Conservation (phyloP, 2,797 vertebrate genomes). For the Darevskia nairensis region DNA sequence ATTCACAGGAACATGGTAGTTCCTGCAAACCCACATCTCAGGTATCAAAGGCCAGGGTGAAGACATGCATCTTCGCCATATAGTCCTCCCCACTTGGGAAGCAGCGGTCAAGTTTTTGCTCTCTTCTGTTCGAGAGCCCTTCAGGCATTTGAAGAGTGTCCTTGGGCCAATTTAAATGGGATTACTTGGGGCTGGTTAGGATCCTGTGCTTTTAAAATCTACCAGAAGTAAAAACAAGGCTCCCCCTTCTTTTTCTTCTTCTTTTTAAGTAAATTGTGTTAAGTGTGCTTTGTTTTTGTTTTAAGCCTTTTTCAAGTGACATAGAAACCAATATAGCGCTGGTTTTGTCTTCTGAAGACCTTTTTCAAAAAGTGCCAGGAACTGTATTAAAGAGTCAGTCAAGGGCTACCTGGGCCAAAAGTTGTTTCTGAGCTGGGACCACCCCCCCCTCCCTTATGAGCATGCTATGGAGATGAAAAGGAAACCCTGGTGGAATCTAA, state of each 20-base stretch:
- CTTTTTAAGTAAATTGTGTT: conserved; percentile 31
- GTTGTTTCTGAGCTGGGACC: conserved; percentile 45
- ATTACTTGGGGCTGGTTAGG: background rate
- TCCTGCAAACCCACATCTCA: too few relatives aligned
- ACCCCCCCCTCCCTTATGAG: too few relatives aligned
- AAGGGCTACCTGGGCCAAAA: conserved; percentile 34
- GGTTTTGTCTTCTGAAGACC: conserved; percentile 42
- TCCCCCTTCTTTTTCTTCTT: background rate
- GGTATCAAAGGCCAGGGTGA: too few relatives aligned
- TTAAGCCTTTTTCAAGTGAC: background rate
- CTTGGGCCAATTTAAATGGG: background rate
- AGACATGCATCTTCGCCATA: background rate
- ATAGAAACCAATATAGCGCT: conserved; percentile 35
- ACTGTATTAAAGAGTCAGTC: conserved; percentile 30
- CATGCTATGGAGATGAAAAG: too few relatives aligned
- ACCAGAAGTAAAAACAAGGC: conserved; percentile 37
- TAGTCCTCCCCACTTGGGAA: background rate
- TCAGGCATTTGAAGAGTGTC: background rate
- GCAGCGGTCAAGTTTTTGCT: background rate
- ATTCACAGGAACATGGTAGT: too few relatives aligned
- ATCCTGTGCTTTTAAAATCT: conserved; percentile 44
- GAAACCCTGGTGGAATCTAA: conserved; percentile 50
- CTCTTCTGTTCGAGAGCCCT: background rate
- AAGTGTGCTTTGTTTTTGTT: background rate
- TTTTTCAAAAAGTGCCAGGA: conserved; percentile 55